Base-by-base conservation (phyloP, 2,797 vertebrate species). In the Hirundo rustica region DNA sequence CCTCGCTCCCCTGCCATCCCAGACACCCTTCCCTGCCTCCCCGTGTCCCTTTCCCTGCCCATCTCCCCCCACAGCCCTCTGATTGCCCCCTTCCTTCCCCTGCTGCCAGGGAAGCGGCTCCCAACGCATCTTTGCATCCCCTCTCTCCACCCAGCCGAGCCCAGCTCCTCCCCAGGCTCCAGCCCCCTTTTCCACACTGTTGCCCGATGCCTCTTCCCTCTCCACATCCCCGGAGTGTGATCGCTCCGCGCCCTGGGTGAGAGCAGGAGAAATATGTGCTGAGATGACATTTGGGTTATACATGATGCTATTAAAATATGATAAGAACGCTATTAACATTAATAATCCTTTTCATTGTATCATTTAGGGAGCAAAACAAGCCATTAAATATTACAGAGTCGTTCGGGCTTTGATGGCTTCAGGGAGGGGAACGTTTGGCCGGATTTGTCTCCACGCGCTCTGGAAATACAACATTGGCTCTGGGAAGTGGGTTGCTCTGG, bases 331-430 rank as follows among this genome's bases (percentile, higher is more conserved):
- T 96, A 97, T 97, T 97, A 97, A 97, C 97, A 97, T 97, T 97
- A 97, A 97, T 97, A 97, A 97, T 97, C 97, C 97, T 97, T 97
- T 97, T 97, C 97, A 97, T 97, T 97, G 97, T 97, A 97, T 96
- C 96, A 96, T 97, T 97, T 97, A 97, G 97, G 96, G 96, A 97
- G 96, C 96, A 97, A 97, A 97, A 97, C 97, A 97, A 97, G 97
- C 96, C 97, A 97, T 97, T 97, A 97, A 97, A 97, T 96, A 97
- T 97, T 97, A 97, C 93, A 7, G 96, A 97, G 95, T 91, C 97
- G 93, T 92, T 96, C 95, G 95, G 88, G 92, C 96, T 96, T 96
- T 96, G 97, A 97, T 97, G 97, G 96, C 97, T 97, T 95, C 94
- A 87, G 96, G 97, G 96, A 96, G 96, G 95, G 94, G 93, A 97